phyloP scores from a whole-genome alignment of 2,888 invertebrate genomes.

The Apocheima hispidaria region DNA sequence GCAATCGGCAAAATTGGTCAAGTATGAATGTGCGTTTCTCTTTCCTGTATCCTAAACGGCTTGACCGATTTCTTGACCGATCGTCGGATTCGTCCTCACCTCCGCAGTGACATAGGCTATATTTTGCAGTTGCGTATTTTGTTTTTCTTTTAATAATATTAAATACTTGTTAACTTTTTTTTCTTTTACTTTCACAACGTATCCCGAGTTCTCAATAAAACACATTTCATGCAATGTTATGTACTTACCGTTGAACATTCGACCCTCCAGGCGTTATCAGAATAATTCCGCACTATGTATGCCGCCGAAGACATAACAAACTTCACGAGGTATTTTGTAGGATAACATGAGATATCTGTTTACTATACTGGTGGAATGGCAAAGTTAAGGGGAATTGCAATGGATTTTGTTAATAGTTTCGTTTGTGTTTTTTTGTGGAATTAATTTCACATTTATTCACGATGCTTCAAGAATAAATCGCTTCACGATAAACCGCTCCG shows the following conservation, averaged over 20 bases:
- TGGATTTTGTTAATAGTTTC: constrained; percentile 26
- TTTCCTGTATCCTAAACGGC: too few relatives aligned
- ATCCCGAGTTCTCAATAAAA: constrained; percentile 19
- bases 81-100: too few relatives aligned
- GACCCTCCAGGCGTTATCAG: constrained; percentile 55
- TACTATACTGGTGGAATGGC: constrained; percentile 19
- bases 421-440: constrained; percentile 14
- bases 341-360: constrained; percentile 62
- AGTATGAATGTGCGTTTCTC: too few relatives aligned
- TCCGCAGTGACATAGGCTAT: too few relatives aligned
- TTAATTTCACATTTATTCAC: constrained; percentile 4
- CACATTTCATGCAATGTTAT: constrained; percentile 35
- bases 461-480: too few relatives aligned
- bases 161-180: neutral
- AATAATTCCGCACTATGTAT: constrained; percentile 74
- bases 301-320: constrained; percentile 54
- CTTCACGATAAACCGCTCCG: too few relatives aligned
- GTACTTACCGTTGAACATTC: constrained; percentile 36
- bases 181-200: neutral
- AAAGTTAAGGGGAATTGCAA: neutral
- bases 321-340: constrained; percentile 53
- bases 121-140: too few relatives aligned
- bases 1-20: too few relatives aligned
- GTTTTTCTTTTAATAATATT: too few relatives aligned
- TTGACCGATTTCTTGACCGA: too few relatives aligned